These are phyloP conservation scores for Botia kubotai DNA, from an alignment of 2,797 vertebrate genomes.

Conservation along the genomic window DNA sequence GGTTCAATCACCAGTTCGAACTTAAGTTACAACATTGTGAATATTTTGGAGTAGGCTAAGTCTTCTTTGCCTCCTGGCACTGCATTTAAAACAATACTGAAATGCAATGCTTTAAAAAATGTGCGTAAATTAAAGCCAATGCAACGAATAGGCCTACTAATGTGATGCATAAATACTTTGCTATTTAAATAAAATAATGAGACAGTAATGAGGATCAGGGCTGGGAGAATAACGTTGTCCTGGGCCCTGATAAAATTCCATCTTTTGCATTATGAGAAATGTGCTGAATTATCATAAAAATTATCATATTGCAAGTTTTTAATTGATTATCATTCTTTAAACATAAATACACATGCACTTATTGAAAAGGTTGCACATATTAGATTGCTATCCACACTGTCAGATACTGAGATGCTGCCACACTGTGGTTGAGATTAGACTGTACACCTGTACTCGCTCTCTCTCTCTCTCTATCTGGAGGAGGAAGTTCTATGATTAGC, in stretches of 20 bases:
- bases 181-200: background rate
- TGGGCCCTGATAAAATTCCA: too few species aligned
- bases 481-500: slow-evolving; percentile 70
- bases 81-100: background rate
- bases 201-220: too few species aligned
- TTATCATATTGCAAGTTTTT: too few species aligned
- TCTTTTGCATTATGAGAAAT: too few species aligned
- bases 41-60: too few species aligned
- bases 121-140: background rate
- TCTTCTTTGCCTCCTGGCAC: background rate
- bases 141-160: background rate
- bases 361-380: background rate
- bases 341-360: too few species aligned
- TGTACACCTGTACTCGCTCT: slow-evolving; percentile 33
- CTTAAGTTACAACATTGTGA: too few species aligned
- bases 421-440: slow-evolving; percentile 42
- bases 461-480: slow-evolving; percentile 26
- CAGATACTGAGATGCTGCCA: slow-evolving; percentile 51
- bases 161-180: background rate
- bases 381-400: background rate
- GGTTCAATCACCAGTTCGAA: too few species aligned
- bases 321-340: too few species aligned
- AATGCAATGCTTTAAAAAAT: background rate
- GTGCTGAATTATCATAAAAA: too few species aligned
- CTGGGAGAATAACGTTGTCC: too few species aligned